phyloP scores from a whole-genome alignment of 1,140 invertebrate species.

The Pinna nobilis region DNA sequence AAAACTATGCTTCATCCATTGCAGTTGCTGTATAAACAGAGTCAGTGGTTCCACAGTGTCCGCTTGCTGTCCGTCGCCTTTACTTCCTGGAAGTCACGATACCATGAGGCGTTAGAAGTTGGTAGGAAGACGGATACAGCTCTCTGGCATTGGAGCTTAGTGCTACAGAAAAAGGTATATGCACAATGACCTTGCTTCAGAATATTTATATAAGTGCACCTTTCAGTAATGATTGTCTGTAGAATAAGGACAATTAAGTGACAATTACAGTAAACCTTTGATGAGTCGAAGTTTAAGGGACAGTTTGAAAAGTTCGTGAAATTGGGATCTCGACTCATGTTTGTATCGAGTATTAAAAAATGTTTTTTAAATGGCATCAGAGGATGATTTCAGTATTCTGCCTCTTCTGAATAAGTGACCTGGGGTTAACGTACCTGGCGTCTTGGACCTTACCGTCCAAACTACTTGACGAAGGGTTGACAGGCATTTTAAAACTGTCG shows the following conservation, averaged over 20 bases:
- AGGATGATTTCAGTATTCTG: too few relatives aligned
- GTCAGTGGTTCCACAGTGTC: constrained; percentile 52
- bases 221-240: not conserved
- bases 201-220: not conserved
- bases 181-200: not conserved
- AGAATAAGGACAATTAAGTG: not conserved
- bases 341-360: not conserved
- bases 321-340: too few relatives aligned
- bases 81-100: constrained; percentile 48
- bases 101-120: constrained; percentile 39
- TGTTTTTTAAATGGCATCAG: not conserved
- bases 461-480: too few relatives aligned
- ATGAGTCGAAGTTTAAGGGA: too few relatives aligned
- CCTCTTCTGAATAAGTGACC: too few relatives aligned
- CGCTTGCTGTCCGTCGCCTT: constrained; percentile 48
- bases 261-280: too few relatives aligned
- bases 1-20: not conserved
- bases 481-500: too few relatives aligned
- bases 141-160: constrained; percentile 67
- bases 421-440: too few relatives aligned
- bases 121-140: constrained; percentile 53
- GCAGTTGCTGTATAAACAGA: constrained; percentile 57
- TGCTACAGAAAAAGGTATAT: constrained; percentile 59
- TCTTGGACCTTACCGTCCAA: too few relatives aligned
- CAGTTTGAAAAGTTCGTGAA: too few relatives aligned